Evolutionary conservation across 2,113 vertebrate species (phyloP).

Genomic region (Pygoscelis antarcticus): DNA sequence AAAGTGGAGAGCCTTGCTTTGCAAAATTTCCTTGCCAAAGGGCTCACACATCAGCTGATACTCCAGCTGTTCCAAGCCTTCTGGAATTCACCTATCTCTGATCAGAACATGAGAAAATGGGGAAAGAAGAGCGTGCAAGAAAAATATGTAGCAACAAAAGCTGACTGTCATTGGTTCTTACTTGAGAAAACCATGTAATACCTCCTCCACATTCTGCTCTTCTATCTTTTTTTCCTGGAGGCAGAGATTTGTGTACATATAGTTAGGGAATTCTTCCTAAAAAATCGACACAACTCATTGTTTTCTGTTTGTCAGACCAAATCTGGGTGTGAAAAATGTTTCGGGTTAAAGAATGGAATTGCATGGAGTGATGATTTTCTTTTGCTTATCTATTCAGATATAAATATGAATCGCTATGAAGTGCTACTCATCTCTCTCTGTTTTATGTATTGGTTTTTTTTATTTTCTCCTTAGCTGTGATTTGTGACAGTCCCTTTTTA

Average conservation of each 20-base stretch:
- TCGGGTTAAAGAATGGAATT: background rate
- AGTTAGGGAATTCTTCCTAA: background rate
- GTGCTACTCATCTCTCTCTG: background rate
- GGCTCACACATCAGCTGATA: background rate
- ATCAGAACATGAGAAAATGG: background rate
- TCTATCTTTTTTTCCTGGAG: background rate
- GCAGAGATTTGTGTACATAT: background rate
- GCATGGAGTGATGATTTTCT: background rate
- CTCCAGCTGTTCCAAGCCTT: background rate
- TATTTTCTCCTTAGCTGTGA: background rate
- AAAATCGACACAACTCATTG: background rate
- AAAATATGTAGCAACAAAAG: background rate
- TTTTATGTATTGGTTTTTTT: background rate
- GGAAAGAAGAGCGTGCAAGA: background rate
- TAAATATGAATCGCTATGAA: background rate
- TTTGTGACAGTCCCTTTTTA: background rate
- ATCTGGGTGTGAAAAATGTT: background rate
- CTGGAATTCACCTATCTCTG: background rate
- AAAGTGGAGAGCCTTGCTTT: background rate
- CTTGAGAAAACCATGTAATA: background rate
- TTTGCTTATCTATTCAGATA: background rate
- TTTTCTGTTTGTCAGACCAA: background rate
- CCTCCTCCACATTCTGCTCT: background rate
- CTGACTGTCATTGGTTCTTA: background rate
- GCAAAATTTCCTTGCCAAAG: background rate